Evolutionary conservation across 2,888 invertebrate genomes (phyloP), one percentile per base, ranked within the genome.

Genomic region (Mesoligia furuncula): DNA sequence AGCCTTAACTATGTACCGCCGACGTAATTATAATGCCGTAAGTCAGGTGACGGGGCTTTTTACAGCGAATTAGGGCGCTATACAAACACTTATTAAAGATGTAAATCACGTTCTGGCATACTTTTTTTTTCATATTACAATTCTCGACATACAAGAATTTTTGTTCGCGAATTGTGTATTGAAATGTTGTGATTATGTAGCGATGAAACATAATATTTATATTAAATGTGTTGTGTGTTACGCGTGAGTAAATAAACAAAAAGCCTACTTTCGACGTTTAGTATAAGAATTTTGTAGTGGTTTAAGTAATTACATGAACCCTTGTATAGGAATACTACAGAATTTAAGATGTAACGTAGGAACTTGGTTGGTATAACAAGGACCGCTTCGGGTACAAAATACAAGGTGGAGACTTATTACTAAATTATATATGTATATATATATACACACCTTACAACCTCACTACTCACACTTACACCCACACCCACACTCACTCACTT

Each of bases 1-100:
- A 86, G 82, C 91, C 93, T 94, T 95, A 95, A 95, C 95, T 94
- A 84, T 81, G 82, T 87, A 90, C 89, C 89, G 90, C 91, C 90
- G 85, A 90, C 89, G 88, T 95, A 94, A 95, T 95, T 94, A 95
- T 94, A 93, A 93, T 92, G 90, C 93, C 92, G 91, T 93, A 92
- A 92, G 92, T 92, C 93, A 92, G 92, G 92, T 94, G 93, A 93
- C 91, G 91, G 82, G 87, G 89, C 89, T 89, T 92, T 92, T 90
- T 88, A 90, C 90, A 87, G 87, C 86, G 88, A 92, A 93, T 93
- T 91, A 90, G 90, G 88, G 81, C 88, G 87, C 84, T 84, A 85
- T 89, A 90, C 86, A 89, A 89, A 90, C 87, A 88, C 84, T 86
- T 89, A 88, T 87, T 85, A 83, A 85, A 90, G 91, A 91, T 92